phyloP scores from a whole-genome alignment of 2,888 invertebrate species.

The Sphaerophoria rueppellii region DNA sequence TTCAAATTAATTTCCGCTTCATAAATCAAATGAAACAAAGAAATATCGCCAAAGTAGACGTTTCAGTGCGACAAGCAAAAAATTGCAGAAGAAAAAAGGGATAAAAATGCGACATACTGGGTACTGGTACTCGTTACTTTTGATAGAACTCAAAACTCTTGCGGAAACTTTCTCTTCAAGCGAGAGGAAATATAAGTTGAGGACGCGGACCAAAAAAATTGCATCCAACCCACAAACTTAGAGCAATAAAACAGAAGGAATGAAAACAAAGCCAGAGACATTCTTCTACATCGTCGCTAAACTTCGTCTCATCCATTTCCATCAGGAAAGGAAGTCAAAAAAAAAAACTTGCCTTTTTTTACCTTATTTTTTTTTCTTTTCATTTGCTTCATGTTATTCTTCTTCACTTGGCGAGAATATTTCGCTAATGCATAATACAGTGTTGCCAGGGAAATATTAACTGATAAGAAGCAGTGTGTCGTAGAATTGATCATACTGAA shows the following conservation, averaged over 20 bases:
- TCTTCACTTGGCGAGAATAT: background rate
- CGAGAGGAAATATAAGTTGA: background rate
- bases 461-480: background rate
- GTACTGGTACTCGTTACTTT: background rate
- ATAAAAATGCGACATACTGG: slow-evolving; percentile 5
- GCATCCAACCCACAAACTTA: slow-evolving; percentile 45
- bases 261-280: slow-evolving; percentile 35
- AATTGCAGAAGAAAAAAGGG: background rate
- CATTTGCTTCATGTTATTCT: background rate
- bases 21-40: slow-evolving; percentile 63
- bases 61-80: background rate
- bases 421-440: background rate
- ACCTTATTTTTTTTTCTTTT: slow-evolving; percentile 11
- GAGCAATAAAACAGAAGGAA: slow-evolving; percentile 37
- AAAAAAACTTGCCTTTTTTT: background rate
- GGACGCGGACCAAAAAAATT: slow-evolving; percentile 4
- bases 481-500: no score
- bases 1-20: slow-evolving; percentile 65
- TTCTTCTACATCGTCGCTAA: slow-evolving; percentile 29
- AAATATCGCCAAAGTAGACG: slow-evolving; percentile 15
- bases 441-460: background rate
- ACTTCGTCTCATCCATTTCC: slow-evolving; percentile 20
- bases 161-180: slow-evolving; percentile 26
- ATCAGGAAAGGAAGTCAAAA: background rate
- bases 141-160: slow-evolving; percentile 18